These are phyloP conservation scores for Crypturellus tataupa DNA, from an alignment of 2,797 vertebrate species.

Conservation along the genomic window DNA sequence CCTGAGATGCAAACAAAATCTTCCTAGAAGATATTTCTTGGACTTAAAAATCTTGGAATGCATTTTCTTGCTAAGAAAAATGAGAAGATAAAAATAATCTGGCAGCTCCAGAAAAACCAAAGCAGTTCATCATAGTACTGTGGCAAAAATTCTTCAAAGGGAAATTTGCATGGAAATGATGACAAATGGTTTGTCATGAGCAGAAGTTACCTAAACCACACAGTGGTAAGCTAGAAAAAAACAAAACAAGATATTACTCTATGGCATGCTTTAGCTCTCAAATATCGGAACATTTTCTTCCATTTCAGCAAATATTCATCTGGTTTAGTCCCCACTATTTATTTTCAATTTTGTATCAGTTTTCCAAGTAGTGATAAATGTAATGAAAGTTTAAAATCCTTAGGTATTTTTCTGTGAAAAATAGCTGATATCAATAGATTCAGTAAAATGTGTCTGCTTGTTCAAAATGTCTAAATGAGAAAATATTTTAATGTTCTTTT, in stretches of 20 bases:
- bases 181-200: not conserved
- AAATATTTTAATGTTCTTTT: not conserved
- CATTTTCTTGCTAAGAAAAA: not conserved
- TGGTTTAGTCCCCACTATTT: not conserved
- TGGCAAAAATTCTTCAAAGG: not conserved
- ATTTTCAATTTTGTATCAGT: not conserved
- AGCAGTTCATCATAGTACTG: not conserved
- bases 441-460: not conserved
- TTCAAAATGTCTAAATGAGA: not conserved
- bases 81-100: not conserved
- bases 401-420: not conserved
- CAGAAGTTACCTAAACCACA: not conserved
- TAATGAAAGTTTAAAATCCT: not conserved
- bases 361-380: not conserved
- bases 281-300: not conserved
- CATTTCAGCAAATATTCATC: not conserved
- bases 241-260: not conserved
- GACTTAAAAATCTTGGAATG: not conserved
- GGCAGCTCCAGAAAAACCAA: not conserved
- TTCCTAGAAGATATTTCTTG: not conserved
- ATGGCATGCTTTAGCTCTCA: not conserved
- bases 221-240: rapidly evolving
- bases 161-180: not conserved
- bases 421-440: not conserved
- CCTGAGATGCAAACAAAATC: not conserved